Conservation (phyloP, 2,888 invertebrate genomes). For the Capitulum mitella region DNA sequence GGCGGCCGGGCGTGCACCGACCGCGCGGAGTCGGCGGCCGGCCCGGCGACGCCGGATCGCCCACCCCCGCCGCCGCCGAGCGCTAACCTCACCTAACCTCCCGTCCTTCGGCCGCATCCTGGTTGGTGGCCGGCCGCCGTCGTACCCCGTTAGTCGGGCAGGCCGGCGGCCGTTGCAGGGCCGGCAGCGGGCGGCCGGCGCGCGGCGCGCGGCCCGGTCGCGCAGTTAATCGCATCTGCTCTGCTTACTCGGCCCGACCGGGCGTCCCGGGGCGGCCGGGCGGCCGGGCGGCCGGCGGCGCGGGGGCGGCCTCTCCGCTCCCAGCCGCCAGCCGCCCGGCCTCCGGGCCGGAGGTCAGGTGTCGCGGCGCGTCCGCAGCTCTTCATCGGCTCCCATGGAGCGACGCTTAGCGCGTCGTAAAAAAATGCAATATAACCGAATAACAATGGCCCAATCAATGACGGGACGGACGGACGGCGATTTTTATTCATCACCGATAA, state of each 20-base stretch:
- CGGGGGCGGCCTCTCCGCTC: neutral
- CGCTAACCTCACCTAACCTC: constrained; percentile 14
- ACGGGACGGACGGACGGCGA: neutral
- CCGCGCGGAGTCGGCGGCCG: no score
- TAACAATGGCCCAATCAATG: neutral
- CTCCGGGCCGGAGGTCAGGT: neutral
- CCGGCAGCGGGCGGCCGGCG: neutral
- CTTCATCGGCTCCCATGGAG: neutral
- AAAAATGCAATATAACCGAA: neutral
- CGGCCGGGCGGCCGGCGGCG: neutral
- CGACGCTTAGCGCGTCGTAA: neutral
- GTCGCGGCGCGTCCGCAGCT: neutral
- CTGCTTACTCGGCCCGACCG: neutral
- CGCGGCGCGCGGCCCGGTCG: neutral
- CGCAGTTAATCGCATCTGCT: constrained; percentile 4
- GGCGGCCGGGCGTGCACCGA: no score
- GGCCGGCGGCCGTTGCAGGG: neutral
- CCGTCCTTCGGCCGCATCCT: constrained; percentile 18
- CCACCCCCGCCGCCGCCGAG: neutral
- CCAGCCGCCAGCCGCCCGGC: neutral
- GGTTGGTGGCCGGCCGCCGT: constrained; percentile 1
- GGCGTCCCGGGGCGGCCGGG: neutral
- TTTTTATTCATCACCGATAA: constrained; percentile 14
- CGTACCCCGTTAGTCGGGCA: neutral
- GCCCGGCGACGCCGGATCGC: neutral